Conservation (phyloP, 1,140 invertebrate genomes). For the Calliopsis andreniformis region DNA sequence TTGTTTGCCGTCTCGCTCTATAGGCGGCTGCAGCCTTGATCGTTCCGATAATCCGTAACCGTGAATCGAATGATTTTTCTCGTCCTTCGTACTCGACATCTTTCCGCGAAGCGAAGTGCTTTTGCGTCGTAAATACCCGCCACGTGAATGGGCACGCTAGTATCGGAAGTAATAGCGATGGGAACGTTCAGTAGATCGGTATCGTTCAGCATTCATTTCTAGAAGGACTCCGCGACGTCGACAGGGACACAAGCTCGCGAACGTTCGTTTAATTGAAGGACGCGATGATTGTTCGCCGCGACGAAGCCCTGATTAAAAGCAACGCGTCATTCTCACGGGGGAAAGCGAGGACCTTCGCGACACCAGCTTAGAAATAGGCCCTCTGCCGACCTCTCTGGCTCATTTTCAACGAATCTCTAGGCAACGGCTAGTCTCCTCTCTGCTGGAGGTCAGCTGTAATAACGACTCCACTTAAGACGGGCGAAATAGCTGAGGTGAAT, state of each 20-base stretch:
- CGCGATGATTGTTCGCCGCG: background rate
- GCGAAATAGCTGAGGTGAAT: too few relatives aligned
- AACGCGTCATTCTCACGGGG: background rate
- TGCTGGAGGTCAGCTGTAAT: too few relatives aligned
- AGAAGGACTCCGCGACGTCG: constrained; percentile 46
- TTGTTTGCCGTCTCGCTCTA: constrained; percentile 33
- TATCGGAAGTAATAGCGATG: constrained; percentile 36
- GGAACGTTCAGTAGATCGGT: constrained; percentile 47
- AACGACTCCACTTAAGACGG: too few relatives aligned
- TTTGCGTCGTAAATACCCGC: constrained; percentile 16
- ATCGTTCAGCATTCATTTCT: constrained; percentile 61
- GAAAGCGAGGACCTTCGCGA: background rate
- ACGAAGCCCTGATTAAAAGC: constrained; percentile 21
- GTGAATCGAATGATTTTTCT: constrained; percentile 39
- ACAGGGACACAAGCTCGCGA: constrained; percentile 13
- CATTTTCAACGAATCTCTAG: too few relatives aligned
- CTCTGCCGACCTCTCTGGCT: background rate
- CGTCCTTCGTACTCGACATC: background rate
- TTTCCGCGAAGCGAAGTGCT: background rate
- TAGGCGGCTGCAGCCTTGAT: background rate
- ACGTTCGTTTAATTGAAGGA: constrained; percentile 53
- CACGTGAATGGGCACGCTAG: background rate
- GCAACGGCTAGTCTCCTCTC: too few relatives aligned
- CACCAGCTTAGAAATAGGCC: background rate
- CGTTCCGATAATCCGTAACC: constrained; percentile 38